Conservation (phyloP, 2,113 vertebrate species). For the Megaceryle torquata region DNA sequence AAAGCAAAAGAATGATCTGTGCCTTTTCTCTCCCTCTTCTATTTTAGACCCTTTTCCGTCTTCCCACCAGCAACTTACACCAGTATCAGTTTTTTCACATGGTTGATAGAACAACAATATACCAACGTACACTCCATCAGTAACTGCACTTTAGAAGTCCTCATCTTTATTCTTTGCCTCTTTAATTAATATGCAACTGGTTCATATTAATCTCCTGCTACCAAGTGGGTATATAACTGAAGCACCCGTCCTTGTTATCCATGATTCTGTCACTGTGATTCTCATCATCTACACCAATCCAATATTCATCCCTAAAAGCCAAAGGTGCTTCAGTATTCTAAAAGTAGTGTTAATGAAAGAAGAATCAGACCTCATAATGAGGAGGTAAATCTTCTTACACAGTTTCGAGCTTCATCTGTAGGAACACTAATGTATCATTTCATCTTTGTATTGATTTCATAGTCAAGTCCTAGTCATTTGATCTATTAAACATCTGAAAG, state of each 20-base stretch:
- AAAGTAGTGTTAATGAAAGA: neutral
- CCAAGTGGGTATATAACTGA: neutral
- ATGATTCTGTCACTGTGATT: neutral
- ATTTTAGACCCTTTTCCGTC: neutral
- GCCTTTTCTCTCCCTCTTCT: neutral
- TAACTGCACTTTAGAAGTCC: neutral
- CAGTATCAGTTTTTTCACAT: neutral
- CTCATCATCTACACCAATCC: neutral
- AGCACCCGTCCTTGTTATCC: neutral
- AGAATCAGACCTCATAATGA: neutral
- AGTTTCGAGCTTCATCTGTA: neutral
- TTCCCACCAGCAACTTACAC: neutral
- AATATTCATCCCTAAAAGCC: neutral
- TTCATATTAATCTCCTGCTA: neutral
- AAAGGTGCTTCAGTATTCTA: neutral
- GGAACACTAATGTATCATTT: constrained; percentile 14
- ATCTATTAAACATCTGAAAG: constrained; percentile 41
- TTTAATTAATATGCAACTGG: neutral
- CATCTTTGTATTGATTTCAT: constrained; percentile 37
- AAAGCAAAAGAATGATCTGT: neutral
- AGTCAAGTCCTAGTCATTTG: neutral
- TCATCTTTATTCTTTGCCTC: neutral
- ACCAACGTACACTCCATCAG: neutral
- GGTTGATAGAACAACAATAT: neutral
- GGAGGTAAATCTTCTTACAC: neutral